Percentiles rank a stretch among this genome's conserved stretches.
These are phyloP conservation scores for Pterocles burchelli DNA, from an alignment of 2,113 vertebrate genomes.

Conservation along the genomic window DNA sequence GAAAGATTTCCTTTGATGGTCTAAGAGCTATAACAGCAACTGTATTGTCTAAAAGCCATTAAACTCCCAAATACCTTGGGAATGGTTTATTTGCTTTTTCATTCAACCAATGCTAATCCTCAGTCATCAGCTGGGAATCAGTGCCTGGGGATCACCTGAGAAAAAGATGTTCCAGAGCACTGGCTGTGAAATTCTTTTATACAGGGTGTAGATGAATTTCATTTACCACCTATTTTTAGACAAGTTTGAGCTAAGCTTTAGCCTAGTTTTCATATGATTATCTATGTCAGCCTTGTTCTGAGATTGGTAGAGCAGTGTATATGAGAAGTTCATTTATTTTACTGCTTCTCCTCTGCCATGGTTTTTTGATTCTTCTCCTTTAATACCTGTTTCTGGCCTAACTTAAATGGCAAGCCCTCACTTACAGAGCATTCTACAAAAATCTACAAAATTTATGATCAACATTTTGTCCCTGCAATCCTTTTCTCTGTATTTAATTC, in stretches of 20 bases:
- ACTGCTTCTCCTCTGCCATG: neutral
- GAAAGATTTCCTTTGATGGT: neutral
- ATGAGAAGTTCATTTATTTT: neutral
- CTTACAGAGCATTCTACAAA: neutral
- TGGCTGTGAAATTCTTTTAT: constrained; percentile 6
- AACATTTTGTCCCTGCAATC: neutral
- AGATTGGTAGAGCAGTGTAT: neutral
- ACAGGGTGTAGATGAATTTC: neutral
- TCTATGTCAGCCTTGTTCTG: neutral
- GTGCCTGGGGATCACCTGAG: neutral
- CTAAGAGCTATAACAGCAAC: neutral
- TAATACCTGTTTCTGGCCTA: neutral
- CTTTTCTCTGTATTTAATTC: neutral
- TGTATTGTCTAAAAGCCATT: neutral
- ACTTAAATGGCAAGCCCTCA: neutral
- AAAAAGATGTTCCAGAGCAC: neutral
- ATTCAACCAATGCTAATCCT: neutral
- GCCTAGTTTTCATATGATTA: neutral
- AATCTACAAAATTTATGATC: neutral
- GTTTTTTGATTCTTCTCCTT: neutral
- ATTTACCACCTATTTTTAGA: neutral
- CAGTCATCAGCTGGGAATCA: neutral
- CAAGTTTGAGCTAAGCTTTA: neutral
- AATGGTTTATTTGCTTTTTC: neutral
- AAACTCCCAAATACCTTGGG: neutral